Conservation (phyloP, 1,140 invertebrate genomes). For the Schmidtea mediterranea region DNA sequence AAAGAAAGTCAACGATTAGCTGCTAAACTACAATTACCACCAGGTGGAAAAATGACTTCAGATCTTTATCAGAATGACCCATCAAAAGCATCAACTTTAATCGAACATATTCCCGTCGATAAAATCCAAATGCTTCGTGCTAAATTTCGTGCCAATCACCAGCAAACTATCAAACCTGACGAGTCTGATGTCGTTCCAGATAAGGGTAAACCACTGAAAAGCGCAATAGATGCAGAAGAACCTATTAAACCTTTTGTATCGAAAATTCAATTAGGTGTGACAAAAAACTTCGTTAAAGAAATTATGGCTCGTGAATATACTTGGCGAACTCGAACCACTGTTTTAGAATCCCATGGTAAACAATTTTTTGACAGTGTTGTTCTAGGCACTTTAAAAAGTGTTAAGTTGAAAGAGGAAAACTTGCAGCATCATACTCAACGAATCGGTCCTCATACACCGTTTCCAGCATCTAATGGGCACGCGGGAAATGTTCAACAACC, state of each 20-base stretch:
- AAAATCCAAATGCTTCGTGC: conserved; percentile 92
- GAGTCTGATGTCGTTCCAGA: conserved; percentile 6
- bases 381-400: conserved; percentile 60
- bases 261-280: background rate
- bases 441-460: background rate
- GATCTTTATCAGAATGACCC: background rate
- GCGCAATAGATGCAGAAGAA: too few species aligned
- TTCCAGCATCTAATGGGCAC: background rate
- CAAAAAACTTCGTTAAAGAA: background rate
- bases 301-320: conserved; percentile 74
- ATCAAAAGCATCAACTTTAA: background rate
- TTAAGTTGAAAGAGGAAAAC: conserved; percentile 73
- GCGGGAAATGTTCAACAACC: background rate
- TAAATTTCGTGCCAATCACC: conserved; percentile 75
- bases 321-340: conserved; percentile 37
- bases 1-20: conserved; percentile 74
- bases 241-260: too few species aligned
- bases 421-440: conserved; percentile 15
- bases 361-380: conserved; percentile 31
- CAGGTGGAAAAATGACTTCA: background rate
- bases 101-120: conserved; percentile 48
- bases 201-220: background rate
- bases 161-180: conserved; percentile 53
- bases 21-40: conserved; percentile 63
- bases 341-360: conserved; percentile 3